These are phyloP conservation scores for Drymonia ruficornis DNA, from an alignment of 2,888 invertebrate species.

Conservation along the genomic window DNA sequence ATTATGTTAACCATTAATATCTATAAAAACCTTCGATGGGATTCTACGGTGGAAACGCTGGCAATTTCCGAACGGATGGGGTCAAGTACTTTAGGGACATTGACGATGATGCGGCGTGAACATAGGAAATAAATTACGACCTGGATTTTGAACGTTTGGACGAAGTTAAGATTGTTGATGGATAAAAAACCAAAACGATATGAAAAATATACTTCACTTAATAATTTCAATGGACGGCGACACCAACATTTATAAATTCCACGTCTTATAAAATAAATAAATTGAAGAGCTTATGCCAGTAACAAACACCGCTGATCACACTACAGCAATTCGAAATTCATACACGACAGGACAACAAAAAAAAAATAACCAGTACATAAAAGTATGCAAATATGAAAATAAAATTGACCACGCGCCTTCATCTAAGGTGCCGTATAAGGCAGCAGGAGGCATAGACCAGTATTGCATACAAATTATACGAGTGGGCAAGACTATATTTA, in stretches of 20 bases:
- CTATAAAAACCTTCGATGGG: constrained; percentile 42
- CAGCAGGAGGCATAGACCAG: constrained; percentile 46
- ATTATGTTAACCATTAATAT: constrained; percentile 26
- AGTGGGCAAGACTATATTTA: constrained; percentile 56
- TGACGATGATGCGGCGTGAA: constrained; percentile 52
- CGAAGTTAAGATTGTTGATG: constrained; percentile 3
- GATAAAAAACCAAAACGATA: too few species aligned
- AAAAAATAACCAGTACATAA: constrained; percentile 19
- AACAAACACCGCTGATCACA: background rate
- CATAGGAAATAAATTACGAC: constrained; percentile 57
- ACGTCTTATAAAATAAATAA: too few species aligned
- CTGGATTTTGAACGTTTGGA: constrained; percentile 39
- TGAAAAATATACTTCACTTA: too few species aligned
- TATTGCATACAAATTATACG: constrained; percentile 61
- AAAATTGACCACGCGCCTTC: constrained; percentile 46
- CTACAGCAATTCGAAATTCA: constrained; percentile 9
- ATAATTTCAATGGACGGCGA: background rate
- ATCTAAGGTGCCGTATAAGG: constrained; percentile 51
- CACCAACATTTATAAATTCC: background rate
- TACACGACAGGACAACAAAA: constrained; percentile 29
- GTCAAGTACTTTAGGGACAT: constrained; percentile 52
- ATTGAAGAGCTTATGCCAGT: background rate
- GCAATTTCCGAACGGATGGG: constrained; percentile 62
- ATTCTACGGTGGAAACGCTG: constrained; percentile 49
- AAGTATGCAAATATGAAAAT: constrained; percentile 44